phyloP scores from a whole-genome alignment of 2,888 invertebrate genomes.

The Byasa hedistus region DNA sequence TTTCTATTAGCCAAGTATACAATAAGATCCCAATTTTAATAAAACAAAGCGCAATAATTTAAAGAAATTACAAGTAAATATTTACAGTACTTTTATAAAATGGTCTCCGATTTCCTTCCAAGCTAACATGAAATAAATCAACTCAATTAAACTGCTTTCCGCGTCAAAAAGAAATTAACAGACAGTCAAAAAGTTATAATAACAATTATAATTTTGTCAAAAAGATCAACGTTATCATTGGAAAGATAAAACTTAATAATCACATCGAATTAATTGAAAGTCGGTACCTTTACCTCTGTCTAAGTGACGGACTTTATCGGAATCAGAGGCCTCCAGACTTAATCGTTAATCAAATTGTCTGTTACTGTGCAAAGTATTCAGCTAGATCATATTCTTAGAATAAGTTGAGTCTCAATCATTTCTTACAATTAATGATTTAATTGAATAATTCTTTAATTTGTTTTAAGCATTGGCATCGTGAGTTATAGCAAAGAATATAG shows the following conservation, averaged over 20 bases:
- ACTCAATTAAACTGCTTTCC: too few species aligned
- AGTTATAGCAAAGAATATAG: too few species aligned
- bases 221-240: slow-evolving; percentile 9
- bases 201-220: not conserved
- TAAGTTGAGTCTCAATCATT: not conserved
- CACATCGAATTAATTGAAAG: slow-evolving; percentile 13
- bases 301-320: slow-evolving; percentile 13
- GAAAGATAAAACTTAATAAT: slow-evolving; percentile 14
- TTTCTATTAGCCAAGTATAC: too few species aligned
- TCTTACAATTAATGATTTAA: not conserved
- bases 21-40: too few species aligned
- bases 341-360: slow-evolving; percentile 20
- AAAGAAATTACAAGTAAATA: too few species aligned
- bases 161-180: too few species aligned
- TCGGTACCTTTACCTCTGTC: slow-evolving; percentile 14
- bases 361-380: not conserved
- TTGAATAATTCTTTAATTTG: not conserved
- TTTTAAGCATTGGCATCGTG: too few species aligned
- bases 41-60: too few species aligned
- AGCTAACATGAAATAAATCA: too few species aligned
- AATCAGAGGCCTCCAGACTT: slow-evolving; percentile 2
- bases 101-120: too few species aligned
- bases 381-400: not conserved
- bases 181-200: not conserved
- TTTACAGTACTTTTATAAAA: too few species aligned